phyloP scores from a whole-genome alignment of 2,888 invertebrate species.

The Morpho helenor region DNA sequence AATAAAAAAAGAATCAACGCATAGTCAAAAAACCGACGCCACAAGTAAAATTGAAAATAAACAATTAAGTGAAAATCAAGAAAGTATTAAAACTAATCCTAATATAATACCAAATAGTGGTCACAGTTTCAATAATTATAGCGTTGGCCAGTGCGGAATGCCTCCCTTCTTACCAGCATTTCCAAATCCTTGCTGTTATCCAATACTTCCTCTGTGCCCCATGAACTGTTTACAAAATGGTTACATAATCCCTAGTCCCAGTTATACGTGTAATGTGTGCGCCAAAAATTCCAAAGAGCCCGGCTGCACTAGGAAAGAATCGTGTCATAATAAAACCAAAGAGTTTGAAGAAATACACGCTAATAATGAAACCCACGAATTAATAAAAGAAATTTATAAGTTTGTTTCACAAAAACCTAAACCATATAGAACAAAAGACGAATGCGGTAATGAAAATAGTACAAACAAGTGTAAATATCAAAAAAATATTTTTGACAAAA shows the following conservation, averaged over 20 bases:
- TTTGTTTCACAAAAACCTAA: slow-evolving; percentile 51
- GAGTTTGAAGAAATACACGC: slow-evolving; percentile 23
- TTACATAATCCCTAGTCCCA: slow-evolving; percentile 47
- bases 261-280: slow-evolving; percentile 51
- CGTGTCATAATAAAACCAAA: slow-evolving; percentile 33
- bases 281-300: slow-evolving; percentile 38
- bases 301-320: slow-evolving; percentile 31
- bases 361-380: slow-evolving; percentile 52
- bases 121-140: slow-evolving; percentile 39
- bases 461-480: slow-evolving; percentile 5
- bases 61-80: slow-evolving; percentile 5
- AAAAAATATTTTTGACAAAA: slow-evolving; percentile 25
- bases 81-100: slow-evolving; percentile 28
- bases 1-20: slow-evolving; percentile 58
- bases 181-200: slow-evolving; percentile 58
- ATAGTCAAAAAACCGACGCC: slow-evolving; percentile 42
- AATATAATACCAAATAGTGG: slow-evolving; percentile 36
- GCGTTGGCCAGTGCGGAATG: slow-evolving; percentile 32
- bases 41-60: slow-evolving; percentile 16
- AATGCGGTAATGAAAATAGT: slow-evolving; percentile 17
- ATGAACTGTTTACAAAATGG: slow-evolving; percentile 56
- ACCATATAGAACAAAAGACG: slow-evolving; percentile 30
- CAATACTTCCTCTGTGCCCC: slow-evolving; percentile 56
- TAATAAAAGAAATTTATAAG: slow-evolving; percentile 68
- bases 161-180: slow-evolving; percentile 41